phyloP scores from a whole-genome alignment of 1,140 invertebrate genomes.

The Liolophura sinensis region DNA sequence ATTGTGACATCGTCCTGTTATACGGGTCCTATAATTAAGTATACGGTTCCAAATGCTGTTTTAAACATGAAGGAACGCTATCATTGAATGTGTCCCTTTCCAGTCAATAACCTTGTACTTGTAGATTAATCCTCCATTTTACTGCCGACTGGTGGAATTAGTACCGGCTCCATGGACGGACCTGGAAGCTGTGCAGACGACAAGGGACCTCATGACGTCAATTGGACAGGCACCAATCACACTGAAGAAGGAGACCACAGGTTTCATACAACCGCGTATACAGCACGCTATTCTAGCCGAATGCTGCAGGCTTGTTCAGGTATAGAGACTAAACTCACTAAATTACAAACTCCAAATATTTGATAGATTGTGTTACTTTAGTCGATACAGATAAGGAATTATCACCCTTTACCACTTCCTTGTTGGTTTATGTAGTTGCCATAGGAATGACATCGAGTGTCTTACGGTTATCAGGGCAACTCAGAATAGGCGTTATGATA shows the following conservation, averaged over 20 bases:
- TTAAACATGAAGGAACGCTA: background rate
- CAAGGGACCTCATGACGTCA: constrained; percentile 78
- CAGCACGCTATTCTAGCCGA: constrained; percentile 96
- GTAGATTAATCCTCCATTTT: constrained; percentile 93
- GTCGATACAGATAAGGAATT: no score
- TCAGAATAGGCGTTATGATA: no score
- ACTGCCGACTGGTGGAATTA: constrained; percentile 90
- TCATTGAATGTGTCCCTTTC: background rate
- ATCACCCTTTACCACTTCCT: no score
- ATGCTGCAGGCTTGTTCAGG: constrained; percentile 80
- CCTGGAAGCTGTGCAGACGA: constrained; percentile 69
- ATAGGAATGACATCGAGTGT: no score
- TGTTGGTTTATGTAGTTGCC: no score
- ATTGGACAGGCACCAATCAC: constrained; percentile 90
- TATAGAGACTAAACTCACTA: constrained; percentile 11
- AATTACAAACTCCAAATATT: background rate
- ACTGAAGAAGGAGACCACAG: constrained; percentile 82
- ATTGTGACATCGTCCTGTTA: no score
- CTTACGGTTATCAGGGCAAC: no score
- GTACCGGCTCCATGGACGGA: constrained; percentile 88
- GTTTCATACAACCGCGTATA: constrained; percentile 92
- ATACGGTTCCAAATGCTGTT: background rate
- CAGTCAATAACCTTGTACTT: constrained; percentile 9
- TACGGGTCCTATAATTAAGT: background rate
- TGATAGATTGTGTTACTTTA: no score